Percentiles rank a stretch among this genome's conserved stretches.
phyloP scores from a whole-genome alignment of 2,888 invertebrate species.

The Hydroisotoma schaefferi region DNA sequence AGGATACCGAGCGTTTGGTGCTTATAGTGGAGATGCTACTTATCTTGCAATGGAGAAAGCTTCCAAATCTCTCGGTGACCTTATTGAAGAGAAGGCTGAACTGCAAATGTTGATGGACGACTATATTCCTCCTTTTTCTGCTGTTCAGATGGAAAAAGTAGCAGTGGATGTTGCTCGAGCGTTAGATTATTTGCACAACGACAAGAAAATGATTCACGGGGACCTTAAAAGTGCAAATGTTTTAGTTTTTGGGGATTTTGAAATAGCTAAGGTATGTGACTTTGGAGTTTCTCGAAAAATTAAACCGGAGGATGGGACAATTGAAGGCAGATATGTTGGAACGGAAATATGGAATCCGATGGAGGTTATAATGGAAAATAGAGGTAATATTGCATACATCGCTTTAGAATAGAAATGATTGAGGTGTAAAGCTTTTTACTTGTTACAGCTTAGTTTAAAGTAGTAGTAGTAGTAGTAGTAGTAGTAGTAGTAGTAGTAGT shows the following conservation, averaged over 20 bases:
- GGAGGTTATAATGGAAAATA: conserved; percentile 60
- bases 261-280: conserved; percentile 74
- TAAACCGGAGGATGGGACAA: conserved; percentile 61
- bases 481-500: no score
- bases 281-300: conserved; percentile 76
- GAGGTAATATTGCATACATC: no score
- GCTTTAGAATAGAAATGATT: no score
- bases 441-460: no score
- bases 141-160: conserved; percentile 61
- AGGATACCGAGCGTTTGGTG: conserved; percentile 64
- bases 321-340: conserved; percentile 66
- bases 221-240: conserved; percentile 81
- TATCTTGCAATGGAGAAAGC: conserved; percentile 74
- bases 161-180: conserved; percentile 65
- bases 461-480: no score
- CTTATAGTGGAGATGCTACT: conserved; percentile 53
- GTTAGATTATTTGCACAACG: conserved; percentile 71
- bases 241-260: conserved; percentile 66
- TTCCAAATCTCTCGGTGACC: conserved; percentile 66
- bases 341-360: conserved; percentile 77
- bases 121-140: conserved; percentile 59
- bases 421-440: no score
- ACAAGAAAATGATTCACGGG: conserved; percentile 68
- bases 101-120: conserved; percentile 48
- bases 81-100: conserved; percentile 63